Percentiles rank a stretch among this genome's conserved stretches.
phyloP scores from a whole-genome alignment of 2,797 vertebrate genomes.

The Holocentrus rufus region DNA sequence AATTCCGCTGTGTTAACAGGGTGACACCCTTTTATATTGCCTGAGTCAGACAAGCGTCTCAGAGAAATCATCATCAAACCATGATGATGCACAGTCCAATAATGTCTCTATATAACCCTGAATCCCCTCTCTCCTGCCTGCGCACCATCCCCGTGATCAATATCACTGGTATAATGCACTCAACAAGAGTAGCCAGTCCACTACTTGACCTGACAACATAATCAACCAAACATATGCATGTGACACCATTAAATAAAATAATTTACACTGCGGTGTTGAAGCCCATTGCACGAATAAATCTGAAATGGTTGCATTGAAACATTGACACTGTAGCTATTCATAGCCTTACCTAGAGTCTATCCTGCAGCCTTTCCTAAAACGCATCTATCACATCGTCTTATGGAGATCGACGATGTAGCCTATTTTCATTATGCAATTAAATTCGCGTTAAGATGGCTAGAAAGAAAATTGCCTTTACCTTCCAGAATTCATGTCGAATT shows the following conservation, averaged over 20 bases:
- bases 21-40: slow-evolving; percentile 53
- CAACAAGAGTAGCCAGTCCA: slow-evolving; percentile 13
- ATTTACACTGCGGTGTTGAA: slow-evolving; percentile 51
- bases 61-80: slow-evolving; percentile 35
- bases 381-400: slow-evolving; percentile 14
- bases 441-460: slow-evolving; percentile 19
- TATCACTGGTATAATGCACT: slow-evolving; percentile 6
- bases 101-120: slow-evolving; percentile 22
- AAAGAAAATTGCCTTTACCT: slow-evolving; percentile 62
- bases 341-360: background rate
- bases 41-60: slow-evolving; percentile 44
- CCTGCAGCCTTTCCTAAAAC: slow-evolving; percentile 6
- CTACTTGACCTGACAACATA: slow-evolving; percentile 33
- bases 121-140: slow-evolving; percentile 18
- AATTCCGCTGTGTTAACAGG: slow-evolving; percentile 21
- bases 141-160: slow-evolving; percentile 43
- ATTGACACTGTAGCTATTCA: slow-evolving; percentile 2
- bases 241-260: slow-evolving; percentile 37
- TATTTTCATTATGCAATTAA: slow-evolving; percentile 17
- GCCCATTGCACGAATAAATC: slow-evolving; percentile 25
- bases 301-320: slow-evolving; percentile 23
- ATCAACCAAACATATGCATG: slow-evolving; percentile 23
- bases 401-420: background rate
- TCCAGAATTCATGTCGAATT: slow-evolving; percentile 60
- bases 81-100: slow-evolving; percentile 20